A percentile compares a stretch with the other conserved stretches of the same genome.
Conservation (phyloP, 92 coral and sea anemone genomes). For the Porites divaricata region DNA sequence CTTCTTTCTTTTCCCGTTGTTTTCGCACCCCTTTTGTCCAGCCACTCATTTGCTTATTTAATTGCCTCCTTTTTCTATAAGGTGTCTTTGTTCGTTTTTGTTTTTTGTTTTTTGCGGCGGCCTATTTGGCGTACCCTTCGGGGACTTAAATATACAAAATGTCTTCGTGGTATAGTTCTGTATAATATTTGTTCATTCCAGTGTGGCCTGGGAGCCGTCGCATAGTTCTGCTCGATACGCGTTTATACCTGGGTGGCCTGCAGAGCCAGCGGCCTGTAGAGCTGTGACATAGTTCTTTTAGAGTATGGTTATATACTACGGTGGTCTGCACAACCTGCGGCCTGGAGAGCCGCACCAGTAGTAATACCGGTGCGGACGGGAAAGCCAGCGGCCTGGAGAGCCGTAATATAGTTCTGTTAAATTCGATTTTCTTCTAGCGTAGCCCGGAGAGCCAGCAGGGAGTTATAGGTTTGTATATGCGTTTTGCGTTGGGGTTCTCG, state of each 20-base stretch:
- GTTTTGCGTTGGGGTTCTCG: not conserved
- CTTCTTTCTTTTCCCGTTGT: conserved; percentile 9
- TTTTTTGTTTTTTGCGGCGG: no score
- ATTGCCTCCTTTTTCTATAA: conserved; percentile 20
- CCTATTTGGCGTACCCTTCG: conserved; percentile 6
- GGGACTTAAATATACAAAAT: not conserved
- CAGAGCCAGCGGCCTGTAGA: conserved; percentile 6
- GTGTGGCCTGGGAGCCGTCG: conserved; percentile 14
- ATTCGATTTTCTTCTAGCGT: not conserved
- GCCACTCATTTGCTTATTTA: conserved; percentile 4
- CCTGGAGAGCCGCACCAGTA: conserved; percentile 4
- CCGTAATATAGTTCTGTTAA: conserved; percentile 3
- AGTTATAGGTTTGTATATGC: conserved; percentile 7
- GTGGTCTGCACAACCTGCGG: not conserved
- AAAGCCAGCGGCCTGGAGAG: conserved; percentile 18
- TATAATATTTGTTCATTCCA: not conserved
- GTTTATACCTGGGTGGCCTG: not conserved
- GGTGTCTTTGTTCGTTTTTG: not conserved
- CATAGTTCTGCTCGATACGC: conserved; percentile 4
- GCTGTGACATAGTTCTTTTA: not conserved
- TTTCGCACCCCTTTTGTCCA: conserved; percentile 11
- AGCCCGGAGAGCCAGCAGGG: conserved; percentile 9
- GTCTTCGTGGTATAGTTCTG: conserved; percentile 15
- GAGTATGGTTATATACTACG: no score
- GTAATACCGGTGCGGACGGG: conserved; percentile 5